Evolutionary conservation across 2,888 invertebrate genomes (phyloP), one percentile per base, ranked within the genome.

Genomic region (Dexiosoma caninum): DNA sequence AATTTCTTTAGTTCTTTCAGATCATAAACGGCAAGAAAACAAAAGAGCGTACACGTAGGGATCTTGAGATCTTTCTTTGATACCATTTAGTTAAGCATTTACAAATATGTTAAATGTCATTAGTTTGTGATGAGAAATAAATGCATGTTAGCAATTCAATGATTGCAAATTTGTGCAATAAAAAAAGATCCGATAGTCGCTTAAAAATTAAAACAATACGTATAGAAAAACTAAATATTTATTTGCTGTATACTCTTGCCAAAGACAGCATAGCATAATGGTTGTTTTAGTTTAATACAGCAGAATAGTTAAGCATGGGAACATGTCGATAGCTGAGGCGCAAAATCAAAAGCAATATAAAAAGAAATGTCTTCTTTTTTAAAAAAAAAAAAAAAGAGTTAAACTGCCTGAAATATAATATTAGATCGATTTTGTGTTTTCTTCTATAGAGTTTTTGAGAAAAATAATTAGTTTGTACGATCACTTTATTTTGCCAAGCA

Each of bases 31-130:
- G 16, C 30, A 14, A 37, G 6, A 4, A 21, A 2, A 19, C 44
- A 32, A 2, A 53, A 53, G 10, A 19, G 32, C 19, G 14, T 51
- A 8, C 7, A 1, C 19, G 4, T 9, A n/a, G n/a, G n/a, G n/a
- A 14, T 8, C 37, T 59, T 14, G 10, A 60, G 75, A 64, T 75
- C n/a, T 75, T 75, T 59, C 74, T 75, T 51, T 79, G 79, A 59
- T 79, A 75, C 44, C 64, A 70, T 79, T 79, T 70, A 75, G 79
- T 79, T 70, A 70, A 79, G 64, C 79, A 70, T 79, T 75, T 75
- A 70, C 64, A 75, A 79, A 79, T 79, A 79, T 70, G 79, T 79
- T 75, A 75, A 79, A 79, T 75, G 79, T 79, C 79, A 79, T 75
- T 64, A 70, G 64, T 75, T 70, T 46, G 30, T 79, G 74, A 79